Percentiles rank a stretch among this genome's conserved stretches.
Conservation (phyloP, 2,797 vertebrate genomes). For the Lagocephalus sceleratus region DNA sequence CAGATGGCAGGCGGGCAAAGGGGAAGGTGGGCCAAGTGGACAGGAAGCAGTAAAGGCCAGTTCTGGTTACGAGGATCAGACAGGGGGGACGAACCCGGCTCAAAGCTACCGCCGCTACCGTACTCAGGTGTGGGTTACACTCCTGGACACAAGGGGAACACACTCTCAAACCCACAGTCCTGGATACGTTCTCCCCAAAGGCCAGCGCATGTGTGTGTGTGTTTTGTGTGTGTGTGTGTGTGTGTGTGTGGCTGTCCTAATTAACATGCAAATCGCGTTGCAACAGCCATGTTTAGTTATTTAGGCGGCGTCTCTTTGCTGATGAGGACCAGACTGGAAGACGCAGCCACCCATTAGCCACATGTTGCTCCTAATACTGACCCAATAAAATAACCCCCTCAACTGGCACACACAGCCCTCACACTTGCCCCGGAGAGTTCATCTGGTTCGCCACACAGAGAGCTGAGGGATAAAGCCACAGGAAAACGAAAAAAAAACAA, state of each 20-base stretch:
- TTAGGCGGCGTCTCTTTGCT: constrained; percentile 56
- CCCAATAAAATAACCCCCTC: constrained; percentile 63
- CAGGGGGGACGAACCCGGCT: constrained; percentile 38
- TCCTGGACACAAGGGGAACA: constrained; percentile 43
- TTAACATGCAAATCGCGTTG: constrained; percentile 50
- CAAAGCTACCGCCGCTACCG: constrained; percentile 58
- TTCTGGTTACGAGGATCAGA: constrained; percentile 72
- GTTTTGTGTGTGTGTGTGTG: constrained; percentile 1
- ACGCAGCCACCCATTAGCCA: constrained; percentile 69
- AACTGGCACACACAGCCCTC: constrained; percentile 4
- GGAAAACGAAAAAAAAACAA: constrained; percentile 10
- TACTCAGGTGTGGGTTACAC: constrained; percentile 71
- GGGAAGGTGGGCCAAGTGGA: constrained; percentile 54
- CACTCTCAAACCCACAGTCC: constrained; percentile 18
- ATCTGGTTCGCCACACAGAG: constrained; percentile 37
- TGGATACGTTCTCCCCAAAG: constrained; percentile 30
- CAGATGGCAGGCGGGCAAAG: constrained; percentile 68
- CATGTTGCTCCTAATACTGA: constrained; percentile 70
- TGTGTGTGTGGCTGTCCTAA: constrained; percentile 1
- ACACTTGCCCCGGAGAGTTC: constrained; percentile 53
- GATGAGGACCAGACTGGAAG: constrained; percentile 70
- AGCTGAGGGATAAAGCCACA: constrained; percentile 14
- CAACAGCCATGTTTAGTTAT: constrained; percentile 66
- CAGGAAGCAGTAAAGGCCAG: constrained; percentile 67
- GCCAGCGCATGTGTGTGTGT: background rate